These are phyloP conservation scores for Pseudochirops corinnae DNA, from an alignment of 2,797 vertebrate genomes.

Conservation along the genomic window DNA sequence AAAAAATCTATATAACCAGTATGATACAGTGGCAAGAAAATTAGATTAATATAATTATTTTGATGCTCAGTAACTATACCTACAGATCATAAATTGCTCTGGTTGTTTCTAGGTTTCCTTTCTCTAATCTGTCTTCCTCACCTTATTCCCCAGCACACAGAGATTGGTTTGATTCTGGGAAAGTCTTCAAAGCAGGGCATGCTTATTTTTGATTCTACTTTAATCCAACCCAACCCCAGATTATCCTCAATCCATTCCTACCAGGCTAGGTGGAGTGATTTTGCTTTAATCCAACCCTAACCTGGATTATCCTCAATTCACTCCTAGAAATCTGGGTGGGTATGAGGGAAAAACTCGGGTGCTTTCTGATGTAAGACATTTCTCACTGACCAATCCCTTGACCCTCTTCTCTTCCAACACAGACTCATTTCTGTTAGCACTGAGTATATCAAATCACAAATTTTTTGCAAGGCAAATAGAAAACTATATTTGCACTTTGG, in stretches of 20 bases:
- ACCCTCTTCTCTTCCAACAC: not conserved
- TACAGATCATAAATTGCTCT: not conserved
- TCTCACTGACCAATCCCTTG: not conserved
- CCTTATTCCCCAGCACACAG: not conserved
- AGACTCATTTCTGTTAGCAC: not conserved
- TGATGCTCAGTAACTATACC: not conserved
- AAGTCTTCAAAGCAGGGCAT: not conserved
- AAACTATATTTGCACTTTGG: not conserved
- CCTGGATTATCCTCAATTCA: not conserved
- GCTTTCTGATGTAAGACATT: not conserved
- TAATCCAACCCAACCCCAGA: not conserved
- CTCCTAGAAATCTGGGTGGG: not conserved
- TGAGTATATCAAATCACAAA: not conserved
- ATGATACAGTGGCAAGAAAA: not conserved
- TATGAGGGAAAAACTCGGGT: not conserved
- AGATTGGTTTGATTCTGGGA: not conserved
- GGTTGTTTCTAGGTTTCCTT: not conserved
- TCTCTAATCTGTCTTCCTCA: not conserved
- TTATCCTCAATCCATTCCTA: not conserved
- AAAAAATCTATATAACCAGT: not conserved
- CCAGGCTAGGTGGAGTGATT: not conserved
- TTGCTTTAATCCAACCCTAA: not conserved
- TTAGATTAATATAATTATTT: not conserved
- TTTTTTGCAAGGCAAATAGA: not conserved
- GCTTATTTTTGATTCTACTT: slow-evolving; percentile 1